phyloP scores from a whole-genome alignment of 2,888 invertebrate genomes.

The Tanaodytes sp. region DNA sequence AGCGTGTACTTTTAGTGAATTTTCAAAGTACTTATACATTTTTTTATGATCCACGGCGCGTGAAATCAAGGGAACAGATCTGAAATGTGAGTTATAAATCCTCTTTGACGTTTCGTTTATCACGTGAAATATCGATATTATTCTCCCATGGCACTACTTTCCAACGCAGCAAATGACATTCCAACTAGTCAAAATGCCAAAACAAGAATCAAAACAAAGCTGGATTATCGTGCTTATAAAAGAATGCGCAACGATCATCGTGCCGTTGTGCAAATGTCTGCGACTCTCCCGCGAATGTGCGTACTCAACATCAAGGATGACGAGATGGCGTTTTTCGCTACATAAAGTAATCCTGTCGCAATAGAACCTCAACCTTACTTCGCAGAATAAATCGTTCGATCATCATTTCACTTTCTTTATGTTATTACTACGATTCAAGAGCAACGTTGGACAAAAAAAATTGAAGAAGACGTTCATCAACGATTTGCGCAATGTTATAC shows the following conservation, averaged over 20 bases:
- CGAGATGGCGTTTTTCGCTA: too few species aligned
- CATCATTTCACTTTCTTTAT: too few species aligned
- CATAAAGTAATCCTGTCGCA: too few species aligned
- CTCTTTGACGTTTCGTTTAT: slow-evolving; percentile 13
- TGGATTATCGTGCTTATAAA: slow-evolving; percentile 13
- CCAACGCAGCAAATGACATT: slow-evolving; percentile 20
- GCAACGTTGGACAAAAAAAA: too few species aligned
- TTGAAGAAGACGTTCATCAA: too few species aligned
- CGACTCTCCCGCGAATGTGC: neutral
- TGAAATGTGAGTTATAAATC: slow-evolving; percentile 16
- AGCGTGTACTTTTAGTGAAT: too few species aligned
- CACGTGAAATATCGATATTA: slow-evolving; percentile 18
- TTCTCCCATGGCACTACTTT: slow-evolving; percentile 10
- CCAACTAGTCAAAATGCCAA: slow-evolving; percentile 20
- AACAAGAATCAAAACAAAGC: slow-evolving; percentile 19
- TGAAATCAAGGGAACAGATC: neutral
- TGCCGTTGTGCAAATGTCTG: slow-evolving; percentile 9
- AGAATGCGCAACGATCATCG: slow-evolving; percentile 8
- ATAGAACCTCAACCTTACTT: too few species aligned
- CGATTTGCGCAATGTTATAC: too few species aligned
- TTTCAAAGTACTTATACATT: too few species aligned
- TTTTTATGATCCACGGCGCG: too few species aligned
- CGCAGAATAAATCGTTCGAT: too few species aligned
- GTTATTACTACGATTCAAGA: too few species aligned
- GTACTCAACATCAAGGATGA: slow-evolving; percentile 16